phyloP scores from a whole-genome alignment of 2,113 vertebrate species.

The Lepidothrix coronata region DNA sequence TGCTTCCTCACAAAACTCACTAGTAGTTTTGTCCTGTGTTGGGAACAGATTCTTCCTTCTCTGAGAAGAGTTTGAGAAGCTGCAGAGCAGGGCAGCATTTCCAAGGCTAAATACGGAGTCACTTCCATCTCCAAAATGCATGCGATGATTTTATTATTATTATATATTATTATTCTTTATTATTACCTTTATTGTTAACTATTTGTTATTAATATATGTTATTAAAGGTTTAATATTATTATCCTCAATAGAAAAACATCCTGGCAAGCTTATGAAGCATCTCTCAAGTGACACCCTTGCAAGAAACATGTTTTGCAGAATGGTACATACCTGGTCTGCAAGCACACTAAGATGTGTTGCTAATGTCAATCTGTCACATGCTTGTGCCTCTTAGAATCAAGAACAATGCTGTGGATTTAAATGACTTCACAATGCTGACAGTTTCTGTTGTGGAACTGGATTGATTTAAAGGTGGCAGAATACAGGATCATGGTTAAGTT shows the following conservation, averaged over 20 bases:
- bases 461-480: background rate
- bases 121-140: background rate
- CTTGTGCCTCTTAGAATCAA: background rate
- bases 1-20: background rate
- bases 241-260: background rate
- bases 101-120: background rate
- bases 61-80: background rate
- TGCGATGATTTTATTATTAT: background rate
- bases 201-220: background rate
- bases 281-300: background rate
- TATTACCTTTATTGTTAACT: background rate
- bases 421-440: background rate
- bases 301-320: background rate
- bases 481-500: background rate
- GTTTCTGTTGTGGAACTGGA: background rate
- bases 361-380: background rate
- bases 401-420: background rate
- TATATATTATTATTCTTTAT: background rate
- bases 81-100: background rate
- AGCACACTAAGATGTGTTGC: background rate
- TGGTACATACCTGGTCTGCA: background rate
- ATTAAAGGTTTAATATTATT: background rate
- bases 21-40: background rate
- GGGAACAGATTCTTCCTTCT: background rate
- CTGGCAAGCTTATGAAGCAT: background rate